Percentiles rank a stretch among this genome's conserved stretches.
Conservation (phyloP, 2,797 vertebrate genomes). For the Enoplosus armatus region DNA sequence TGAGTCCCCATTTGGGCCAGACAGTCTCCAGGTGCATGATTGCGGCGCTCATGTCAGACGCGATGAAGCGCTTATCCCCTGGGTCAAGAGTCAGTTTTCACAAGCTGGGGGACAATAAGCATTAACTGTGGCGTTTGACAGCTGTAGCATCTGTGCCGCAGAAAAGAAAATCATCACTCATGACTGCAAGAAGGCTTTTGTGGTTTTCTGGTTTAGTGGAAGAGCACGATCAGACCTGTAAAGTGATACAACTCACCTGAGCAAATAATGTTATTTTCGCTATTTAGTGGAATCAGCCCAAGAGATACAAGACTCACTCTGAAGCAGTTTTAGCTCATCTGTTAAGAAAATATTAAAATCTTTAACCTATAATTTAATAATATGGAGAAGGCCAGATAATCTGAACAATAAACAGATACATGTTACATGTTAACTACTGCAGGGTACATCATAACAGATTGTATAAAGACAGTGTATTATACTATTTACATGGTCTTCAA, state of each 20-base stretch:
- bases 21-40: constrained; percentile 71
- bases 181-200: not conserved
- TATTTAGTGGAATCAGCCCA: not conserved
- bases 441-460: not conserved
- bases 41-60: constrained; percentile 61
- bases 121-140: constrained; percentile 49
- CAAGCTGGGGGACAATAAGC: constrained; percentile 52
- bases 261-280: not conserved
- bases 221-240: not conserved
- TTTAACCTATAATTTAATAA: not conserved
- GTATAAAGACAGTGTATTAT: not conserved
- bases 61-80: constrained; percentile 62
- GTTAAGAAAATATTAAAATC: not conserved
- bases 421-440: not conserved
- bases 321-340: not conserved
- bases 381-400: not conserved
- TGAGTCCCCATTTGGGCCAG: constrained; percentile 65
- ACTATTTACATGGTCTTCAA: not conserved
- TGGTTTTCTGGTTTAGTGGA: not conserved
- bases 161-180: constrained; percentile 17
- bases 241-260: not conserved
- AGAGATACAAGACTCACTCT: not conserved
- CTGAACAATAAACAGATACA: not conserved
- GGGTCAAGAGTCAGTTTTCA: constrained; percentile 63
- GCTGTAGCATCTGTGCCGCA: constrained; percentile 27